Evolutionary conservation across 2,797 vertebrate genomes (phyloP), one percentile per base, ranked within the genome.

Genomic region (Kryptopterus vitreolus): DNA sequence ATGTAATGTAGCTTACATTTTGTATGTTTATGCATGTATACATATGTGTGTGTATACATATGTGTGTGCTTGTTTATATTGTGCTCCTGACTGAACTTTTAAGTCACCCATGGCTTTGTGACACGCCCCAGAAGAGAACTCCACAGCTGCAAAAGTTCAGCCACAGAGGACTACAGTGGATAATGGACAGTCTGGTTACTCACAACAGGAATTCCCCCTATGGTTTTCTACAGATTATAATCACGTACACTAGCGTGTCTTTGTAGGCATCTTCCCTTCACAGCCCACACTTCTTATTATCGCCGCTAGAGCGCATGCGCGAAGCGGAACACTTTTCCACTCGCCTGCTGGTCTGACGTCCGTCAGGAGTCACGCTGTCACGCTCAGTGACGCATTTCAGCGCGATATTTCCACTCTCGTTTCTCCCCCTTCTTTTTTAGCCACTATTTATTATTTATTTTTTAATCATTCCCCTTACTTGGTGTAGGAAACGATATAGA

Each of bases 141-240:
- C 29, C 29, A 29, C 69, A 55, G 20, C 69, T 20, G 29, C 20
- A 53, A 33, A 55, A 55, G 73, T 58, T 43, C 38, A 70, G 33
- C 38, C 22, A 53, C 12, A 33, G 29, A 53, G 79, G 46, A 62
- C 73, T 70, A 26, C 52, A 52, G 8, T 38, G 65, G 46, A 62
- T 76, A 26, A 43, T 61, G 55, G 46, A 65, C 80, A 55, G 3
- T 62, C 46, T 55, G 65, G 73, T 77, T 81, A 38, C 11, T 61
- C 62, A 53, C 9, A 66, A 29, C 57, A 48, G 59, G 80, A 77
- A 82, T 71, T 82, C 52, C 75, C 80, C 80, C 66, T 18, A 4
- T 15, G 33, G 15, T 76, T 59, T 31, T 77, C 48, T 71, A 13
- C 61, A 77, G 66, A 82, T 76, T 10, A 11, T 9, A 65, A 77